Base-by-base conservation (phyloP, 2,113 vertebrate species). In the Tachuris rubrigastra region DNA sequence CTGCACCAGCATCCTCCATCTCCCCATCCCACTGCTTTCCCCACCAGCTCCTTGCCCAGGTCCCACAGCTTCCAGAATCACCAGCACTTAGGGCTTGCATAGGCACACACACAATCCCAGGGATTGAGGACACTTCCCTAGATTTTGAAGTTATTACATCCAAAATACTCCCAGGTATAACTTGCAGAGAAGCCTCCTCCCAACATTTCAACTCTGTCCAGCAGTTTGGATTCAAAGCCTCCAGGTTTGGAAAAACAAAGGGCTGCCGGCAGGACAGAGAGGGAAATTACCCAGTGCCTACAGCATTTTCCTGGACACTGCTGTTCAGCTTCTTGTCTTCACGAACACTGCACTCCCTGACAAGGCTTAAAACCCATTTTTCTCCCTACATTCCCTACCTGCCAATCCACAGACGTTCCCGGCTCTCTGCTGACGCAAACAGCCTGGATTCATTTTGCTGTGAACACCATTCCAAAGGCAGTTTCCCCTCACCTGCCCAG, bases 291-390 rank as follows among this genome's bases (percentile, higher is more conserved):
- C 22, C 3, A 1, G 42, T 28, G 35, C 55, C 68, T 78, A 23
- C 60, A 59, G 73, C 44, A 27, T 63, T 65, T 71, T 39, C 76
- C 72, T 74, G 85, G 60, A 67, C 49, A 4, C 23, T 79, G 72
- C 16, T 7, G 39, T 72, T 81, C 59, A 90, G 81, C 30, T 28
- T 39, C 87, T 59, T 67, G 65, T 84, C 87, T 81, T 50, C 60
- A 41, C 1, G 15, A 90, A 37, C 1, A 5, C 52, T 33, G 76
- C 85, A 66, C 75, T 93, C 69, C 60, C 88, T 46, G 77, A 89
- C 65, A 60, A 93, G 83, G 83, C 89, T 96, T 82, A 60, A 94
- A 96, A 56, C 23, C 66, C 62, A 78, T 94, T 95, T 90, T 83
- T 69, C 90, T 89, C 69, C 62, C 58, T 78, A 4, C 8, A 5